These are phyloP conservation scores for Shargacucullia verbasci DNA, from an alignment of 2,888 invertebrate species.

Conservation along the genomic window DNA sequence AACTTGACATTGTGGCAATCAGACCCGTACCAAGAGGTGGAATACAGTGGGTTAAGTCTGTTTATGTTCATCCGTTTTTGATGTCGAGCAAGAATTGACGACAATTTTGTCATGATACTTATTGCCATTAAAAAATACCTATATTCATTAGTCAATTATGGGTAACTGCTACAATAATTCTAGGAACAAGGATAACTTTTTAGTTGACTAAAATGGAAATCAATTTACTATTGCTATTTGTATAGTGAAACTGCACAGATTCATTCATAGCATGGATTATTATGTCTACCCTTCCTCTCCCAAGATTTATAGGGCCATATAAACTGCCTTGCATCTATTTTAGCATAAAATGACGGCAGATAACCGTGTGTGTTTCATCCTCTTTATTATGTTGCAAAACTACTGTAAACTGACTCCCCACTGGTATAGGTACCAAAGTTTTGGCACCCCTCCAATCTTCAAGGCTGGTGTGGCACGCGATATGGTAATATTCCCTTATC, in stretches of 20 bases:
- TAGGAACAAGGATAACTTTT: no score
- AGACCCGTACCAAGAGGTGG: not conserved
- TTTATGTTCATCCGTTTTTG: no score
- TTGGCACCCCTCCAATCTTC: slow-evolving; percentile 69
- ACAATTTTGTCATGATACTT: no score
- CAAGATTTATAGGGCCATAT: not conserved
- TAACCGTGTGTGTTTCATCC: slow-evolving; percentile 22
- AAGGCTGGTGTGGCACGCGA: slow-evolving; percentile 77
- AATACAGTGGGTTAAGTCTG: slow-evolving; percentile 27
- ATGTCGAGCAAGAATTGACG: no score
- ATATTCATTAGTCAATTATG: no score
- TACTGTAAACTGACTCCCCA: slow-evolving; percentile 41
- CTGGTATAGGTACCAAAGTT: slow-evolving; percentile 36
- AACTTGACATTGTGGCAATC: slow-evolving; percentile 60
- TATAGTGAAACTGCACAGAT: no score
- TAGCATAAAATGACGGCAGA: slow-evolving; percentile 18
- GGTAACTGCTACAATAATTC: no score
- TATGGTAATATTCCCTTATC: slow-evolving; percentile 77
- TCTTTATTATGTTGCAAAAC: slow-evolving; percentile 33
- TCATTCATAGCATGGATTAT: no score
- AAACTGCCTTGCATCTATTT: slow-evolving; percentile 29
- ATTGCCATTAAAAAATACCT: no score
- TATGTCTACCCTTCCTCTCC: not conserved
- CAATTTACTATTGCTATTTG: no score
- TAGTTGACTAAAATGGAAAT: no score